Conservation (phyloP, 1,140 invertebrate species). For the Drosophila orosa region DNA sequence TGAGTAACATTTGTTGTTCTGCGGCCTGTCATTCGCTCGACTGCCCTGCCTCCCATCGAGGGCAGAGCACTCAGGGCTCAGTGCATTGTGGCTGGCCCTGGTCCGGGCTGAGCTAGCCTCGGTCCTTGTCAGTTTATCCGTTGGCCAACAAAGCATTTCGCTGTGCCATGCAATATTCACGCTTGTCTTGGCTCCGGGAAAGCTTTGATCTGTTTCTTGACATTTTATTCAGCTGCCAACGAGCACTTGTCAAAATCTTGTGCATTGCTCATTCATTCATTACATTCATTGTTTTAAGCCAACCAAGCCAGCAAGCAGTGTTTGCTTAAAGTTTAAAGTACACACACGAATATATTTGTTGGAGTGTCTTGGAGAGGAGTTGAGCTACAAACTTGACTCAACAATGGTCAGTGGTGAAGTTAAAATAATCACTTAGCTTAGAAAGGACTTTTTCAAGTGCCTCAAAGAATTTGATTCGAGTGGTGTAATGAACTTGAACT, state of each 20-base stretch:
- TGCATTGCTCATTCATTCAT: conserved; percentile 57
- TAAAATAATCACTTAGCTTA: conserved; percentile 9
- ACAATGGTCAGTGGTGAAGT: conserved; percentile 7
- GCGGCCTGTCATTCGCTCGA: conserved; percentile 64
- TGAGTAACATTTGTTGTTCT: conserved; percentile 72
- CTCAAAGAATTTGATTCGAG: not conserved
- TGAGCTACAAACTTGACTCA: not conserved
- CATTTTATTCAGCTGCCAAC: conserved; percentile 64
- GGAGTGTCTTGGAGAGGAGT: conserved; percentile 14
- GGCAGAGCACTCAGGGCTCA: conserved; percentile 35
- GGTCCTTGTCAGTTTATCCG: conserved; percentile 58
- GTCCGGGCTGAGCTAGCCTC: conserved; percentile 4
- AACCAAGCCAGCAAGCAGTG: conserved; percentile 45
- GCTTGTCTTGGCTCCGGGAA: conserved; percentile 64
- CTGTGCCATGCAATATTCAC: conserved; percentile 72
- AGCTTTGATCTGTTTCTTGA: conserved; percentile 74
- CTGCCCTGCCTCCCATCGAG: conserved; percentile 48
- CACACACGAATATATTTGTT: not conserved
- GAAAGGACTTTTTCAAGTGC: not conserved
- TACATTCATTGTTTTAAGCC: conserved; percentile 57
- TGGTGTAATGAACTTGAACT: not conserved
- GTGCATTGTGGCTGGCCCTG: conserved; percentile 47
- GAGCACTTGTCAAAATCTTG: conserved; percentile 73
- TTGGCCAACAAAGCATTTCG: conserved; percentile 62
- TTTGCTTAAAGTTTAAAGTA: conserved; percentile 60